phyloP scores from a whole-genome alignment of 2,888 invertebrate species.

The Xestia sexstrigata region DNA sequence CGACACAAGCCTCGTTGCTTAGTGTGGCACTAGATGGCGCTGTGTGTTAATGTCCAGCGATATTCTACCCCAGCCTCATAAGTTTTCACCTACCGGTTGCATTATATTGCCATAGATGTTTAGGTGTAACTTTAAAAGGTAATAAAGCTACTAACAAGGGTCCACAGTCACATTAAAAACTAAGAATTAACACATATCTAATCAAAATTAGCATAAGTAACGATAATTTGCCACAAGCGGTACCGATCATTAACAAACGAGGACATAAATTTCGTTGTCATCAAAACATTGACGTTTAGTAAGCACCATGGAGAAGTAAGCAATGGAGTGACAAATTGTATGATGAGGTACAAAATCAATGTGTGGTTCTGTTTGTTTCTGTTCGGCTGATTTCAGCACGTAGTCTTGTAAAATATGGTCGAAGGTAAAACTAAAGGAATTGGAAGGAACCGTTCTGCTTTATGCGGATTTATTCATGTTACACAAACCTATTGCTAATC shows the following conservation, averaged over 20 bases:
- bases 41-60: too few relatives aligned
- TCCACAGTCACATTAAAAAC: slow-evolving; percentile 13
- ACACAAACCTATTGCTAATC: neutral
- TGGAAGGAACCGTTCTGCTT: neutral
- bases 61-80: neutral
- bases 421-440: neutral
- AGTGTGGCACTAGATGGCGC: too few relatives aligned
- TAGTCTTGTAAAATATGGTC: neutral
- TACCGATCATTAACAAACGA: slow-evolving; percentile 42
- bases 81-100: neutral
- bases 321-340: slow-evolving; percentile 19
- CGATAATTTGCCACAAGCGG: slow-evolving; percentile 44
- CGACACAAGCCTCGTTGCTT: too few relatives aligned
- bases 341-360: neutral
- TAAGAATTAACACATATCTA: slow-evolving; percentile 33
- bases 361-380: neutral
- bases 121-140: neutral
- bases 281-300: slow-evolving; percentile 55
- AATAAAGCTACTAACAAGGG: neutral
- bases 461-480: neutral
- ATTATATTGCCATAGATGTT: neutral
- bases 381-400: neutral
- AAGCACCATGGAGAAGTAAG: slow-evolving; percentile 33
- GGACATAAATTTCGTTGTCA: slow-evolving; percentile 50
- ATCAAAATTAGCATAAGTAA: slow-evolving; percentile 42